phyloP scores from a whole-genome alignment of 2,888 invertebrate genomes.

The Microdon myrmicae region DNA sequence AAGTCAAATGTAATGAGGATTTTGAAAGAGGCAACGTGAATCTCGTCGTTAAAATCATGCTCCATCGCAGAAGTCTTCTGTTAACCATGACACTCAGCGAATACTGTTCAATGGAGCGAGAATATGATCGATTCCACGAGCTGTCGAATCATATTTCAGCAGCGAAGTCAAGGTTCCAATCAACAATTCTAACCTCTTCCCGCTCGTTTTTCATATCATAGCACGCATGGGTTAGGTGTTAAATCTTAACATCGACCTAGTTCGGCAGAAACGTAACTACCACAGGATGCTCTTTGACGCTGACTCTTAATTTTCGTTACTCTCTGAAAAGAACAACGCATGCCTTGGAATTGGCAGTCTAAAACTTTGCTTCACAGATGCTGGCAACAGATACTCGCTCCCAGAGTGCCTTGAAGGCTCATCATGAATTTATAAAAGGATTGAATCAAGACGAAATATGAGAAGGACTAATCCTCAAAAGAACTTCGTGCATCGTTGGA shows the following conservation, averaged over 20 bases:
- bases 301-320: not conserved
- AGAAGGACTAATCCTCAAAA: no score
- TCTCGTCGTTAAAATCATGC: constrained; percentile 6
- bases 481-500: no score
- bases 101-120: constrained; percentile 7
- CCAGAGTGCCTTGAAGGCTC: constrained; percentile 19
- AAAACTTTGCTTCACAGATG: constrained; percentile 10
- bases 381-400: constrained; percentile 16
- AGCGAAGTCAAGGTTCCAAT: constrained; percentile 2
- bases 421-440: constrained; percentile 37
- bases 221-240: not conserved
- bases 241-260: constrained; percentile 44
- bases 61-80: constrained; percentile 6
- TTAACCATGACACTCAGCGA: constrained; percentile 8
- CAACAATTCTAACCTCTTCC: not conserved
- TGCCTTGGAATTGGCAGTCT: constrained; percentile 27
- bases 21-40: no score
- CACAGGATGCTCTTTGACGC: not conserved
- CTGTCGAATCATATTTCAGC: constrained; percentile 23
- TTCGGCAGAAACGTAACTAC: constrained; percentile 8
- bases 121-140: constrained; percentile 6
- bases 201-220: not conserved
- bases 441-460: no score
- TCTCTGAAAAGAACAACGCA: constrained; percentile 16
- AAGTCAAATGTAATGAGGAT: no score